Base-by-base conservation (phyloP, 2,113 vertebrate genomes). In the Neodontobutis hainanensis region DNA sequence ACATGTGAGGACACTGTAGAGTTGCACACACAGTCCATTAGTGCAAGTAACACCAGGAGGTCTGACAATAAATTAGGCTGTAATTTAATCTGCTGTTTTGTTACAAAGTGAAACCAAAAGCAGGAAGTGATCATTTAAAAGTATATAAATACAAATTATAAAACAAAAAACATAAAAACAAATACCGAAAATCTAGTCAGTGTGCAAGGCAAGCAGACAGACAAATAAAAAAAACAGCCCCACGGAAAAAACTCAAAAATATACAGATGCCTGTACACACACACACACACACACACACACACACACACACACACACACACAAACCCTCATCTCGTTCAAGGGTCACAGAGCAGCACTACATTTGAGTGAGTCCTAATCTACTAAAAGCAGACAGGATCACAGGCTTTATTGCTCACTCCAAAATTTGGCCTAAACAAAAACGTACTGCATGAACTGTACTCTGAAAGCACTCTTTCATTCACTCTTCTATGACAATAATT, bases 331-430 rank as follows among this genome's bases (percentile, higher is more conserved):
- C 35, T n/a, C 55, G 58, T 59, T 62, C 40, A 44, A 49, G 70
- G 67, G 75, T 83, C 83, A 78, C 1, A 11, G 59, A 51, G 34
- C 64, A 73, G 61, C 70, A 80, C 78, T 83, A 84, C 45, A 80
- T 83, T 67, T 83, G 67, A 81, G 76, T 76, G 68, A 83, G 69
- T 67, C 53, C 55, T 88, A 85, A 89, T 88, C 85, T 87, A 63
- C 83, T 87, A 85, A 85, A 80, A 87, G 79, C 81, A 65, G 72
- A 75, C 67, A 67, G 81, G 78, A 85, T 84, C 77, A 84, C 53
- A 12, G 63, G 75, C 64, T 68, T 84, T 68, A 85, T 66, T 19
- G 65, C 68, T 55, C 42, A n/a, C 49, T 65, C 4, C 44, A 70
- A 82, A 83, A 73, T 65, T 15, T 57, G 72, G 65, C 78, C 60